phyloP scores from a whole-genome alignment of 2,888 invertebrate genomes.

The Norana najaformis region DNA sequence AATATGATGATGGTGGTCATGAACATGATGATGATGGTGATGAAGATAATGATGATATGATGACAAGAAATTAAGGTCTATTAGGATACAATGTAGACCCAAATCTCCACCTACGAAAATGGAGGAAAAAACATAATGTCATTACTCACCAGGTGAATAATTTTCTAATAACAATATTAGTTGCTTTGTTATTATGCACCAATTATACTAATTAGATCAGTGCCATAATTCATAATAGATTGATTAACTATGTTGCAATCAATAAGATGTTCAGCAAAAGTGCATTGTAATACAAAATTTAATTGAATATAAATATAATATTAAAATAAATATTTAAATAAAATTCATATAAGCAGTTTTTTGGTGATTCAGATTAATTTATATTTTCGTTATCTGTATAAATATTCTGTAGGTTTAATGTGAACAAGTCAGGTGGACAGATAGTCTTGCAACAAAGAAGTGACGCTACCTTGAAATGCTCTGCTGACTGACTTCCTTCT shows the following conservation, averaged over 20 bases:
- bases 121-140: too few species aligned
- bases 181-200: too few species aligned
- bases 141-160: too few species aligned
- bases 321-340: too few species aligned
- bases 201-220: not conserved
- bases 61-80: too few species aligned
- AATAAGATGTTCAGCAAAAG: not conserved
- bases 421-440: not conserved
- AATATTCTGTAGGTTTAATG: not conserved
- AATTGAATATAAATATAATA: too few species aligned
- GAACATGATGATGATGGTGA: slow-evolving; percentile 30
- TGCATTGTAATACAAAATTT: too few species aligned
- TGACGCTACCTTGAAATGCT: not conserved
- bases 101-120: too few species aligned
- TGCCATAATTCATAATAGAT: not conserved
- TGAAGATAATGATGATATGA: slow-evolving; percentile 31
- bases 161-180: too few species aligned
- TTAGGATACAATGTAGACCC: too few species aligned
- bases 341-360: not conserved
- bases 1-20: slow-evolving; percentile 25
- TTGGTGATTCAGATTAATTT: slow-evolving; percentile 31
- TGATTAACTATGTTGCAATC: not conserved
- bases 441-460: not conserved
- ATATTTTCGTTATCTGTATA: slow-evolving; percentile 29
- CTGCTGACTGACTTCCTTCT: too few species aligned